These are phyloP conservation scores for Etia nguti DNA, from an alignment of 2,113 vertebrate species.

Conservation along the genomic window DNA sequence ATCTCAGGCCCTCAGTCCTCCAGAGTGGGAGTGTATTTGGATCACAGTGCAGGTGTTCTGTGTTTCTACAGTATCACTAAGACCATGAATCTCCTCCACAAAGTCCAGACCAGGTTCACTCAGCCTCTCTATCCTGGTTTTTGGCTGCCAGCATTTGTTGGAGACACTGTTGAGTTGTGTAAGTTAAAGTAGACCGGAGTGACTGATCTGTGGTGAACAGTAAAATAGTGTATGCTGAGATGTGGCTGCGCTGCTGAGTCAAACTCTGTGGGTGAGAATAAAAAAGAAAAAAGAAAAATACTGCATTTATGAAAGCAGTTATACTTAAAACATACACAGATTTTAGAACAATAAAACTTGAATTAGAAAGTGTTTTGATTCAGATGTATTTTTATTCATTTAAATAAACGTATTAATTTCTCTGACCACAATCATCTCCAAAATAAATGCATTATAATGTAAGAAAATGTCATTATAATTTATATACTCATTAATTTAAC, in stretches of 20 bases:
- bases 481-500: neutral
- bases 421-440: neutral
- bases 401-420: neutral
- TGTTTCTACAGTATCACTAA: neutral
- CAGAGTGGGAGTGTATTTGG: neutral
- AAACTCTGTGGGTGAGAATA: neutral
- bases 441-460: fast-evolving
- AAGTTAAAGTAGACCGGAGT: neutral
- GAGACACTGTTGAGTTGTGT: neutral
- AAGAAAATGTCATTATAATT: neutral
- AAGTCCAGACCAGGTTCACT: neutral
- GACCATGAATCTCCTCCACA: neutral
- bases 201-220: neutral
- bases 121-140: neutral
- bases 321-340: neutral
- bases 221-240: neutral
- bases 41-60: neutral
- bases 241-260: neutral
- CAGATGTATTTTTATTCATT: neutral
- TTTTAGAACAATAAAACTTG: neutral
- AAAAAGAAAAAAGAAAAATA: fast-evolving
- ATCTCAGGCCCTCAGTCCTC: neutral
- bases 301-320: neutral
- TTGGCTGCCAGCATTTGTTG: neutral
- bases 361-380: neutral